phyloP scores from a whole-genome alignment of 2,113 vertebrate species.

The Sebastes fasciatus region DNA sequence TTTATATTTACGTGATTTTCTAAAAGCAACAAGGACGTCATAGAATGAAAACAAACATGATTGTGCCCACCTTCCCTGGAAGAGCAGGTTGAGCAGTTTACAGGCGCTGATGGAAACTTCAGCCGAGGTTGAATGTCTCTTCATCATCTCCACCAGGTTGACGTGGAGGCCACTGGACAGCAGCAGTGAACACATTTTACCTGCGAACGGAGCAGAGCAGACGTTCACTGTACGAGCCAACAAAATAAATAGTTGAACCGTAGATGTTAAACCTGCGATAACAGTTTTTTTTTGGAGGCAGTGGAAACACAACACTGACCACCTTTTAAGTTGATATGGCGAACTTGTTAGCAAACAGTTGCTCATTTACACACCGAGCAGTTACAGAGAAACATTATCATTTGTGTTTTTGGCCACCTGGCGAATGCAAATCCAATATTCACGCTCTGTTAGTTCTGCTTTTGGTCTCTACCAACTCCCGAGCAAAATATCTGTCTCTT shows the following conservation, averaged over 20 bases:
- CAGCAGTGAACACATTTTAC: conserved; percentile 86
- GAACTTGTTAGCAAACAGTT: too few relatives aligned
- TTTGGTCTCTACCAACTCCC: too few relatives aligned
- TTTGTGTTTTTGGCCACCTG: too few relatives aligned
- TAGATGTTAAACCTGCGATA: background rate
- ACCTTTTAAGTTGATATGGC: too few relatives aligned
- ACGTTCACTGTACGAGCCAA: background rate
- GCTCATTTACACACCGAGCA: too few relatives aligned
- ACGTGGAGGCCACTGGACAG: conserved; percentile 93
- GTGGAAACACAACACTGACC: too few relatives aligned
- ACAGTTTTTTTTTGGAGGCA: background rate
- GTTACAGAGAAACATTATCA: too few relatives aligned
- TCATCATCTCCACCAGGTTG: conserved; percentile 94
- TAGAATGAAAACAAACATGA: background rate
- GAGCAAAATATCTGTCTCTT: too few relatives aligned
- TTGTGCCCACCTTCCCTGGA: conserved; percentile 88
- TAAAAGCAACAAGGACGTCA: background rate
- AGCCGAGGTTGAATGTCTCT: conserved; percentile 83
- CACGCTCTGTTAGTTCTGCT: too few relatives aligned
- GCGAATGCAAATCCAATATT: too few relatives aligned
- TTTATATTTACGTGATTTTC: background rate
- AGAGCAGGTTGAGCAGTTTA: conserved; percentile 89
- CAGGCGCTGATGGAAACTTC: conserved; percentile 91
- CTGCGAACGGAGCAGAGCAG: conserved; percentile 75
- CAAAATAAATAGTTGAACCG: background rate